A percentile compares a stretch with the other conserved stretches of the same genome.
These are phyloP conservation scores for Daboia siamensis DNA, from an alignment of 2,113 vertebrate species.

Conservation along the genomic window DNA sequence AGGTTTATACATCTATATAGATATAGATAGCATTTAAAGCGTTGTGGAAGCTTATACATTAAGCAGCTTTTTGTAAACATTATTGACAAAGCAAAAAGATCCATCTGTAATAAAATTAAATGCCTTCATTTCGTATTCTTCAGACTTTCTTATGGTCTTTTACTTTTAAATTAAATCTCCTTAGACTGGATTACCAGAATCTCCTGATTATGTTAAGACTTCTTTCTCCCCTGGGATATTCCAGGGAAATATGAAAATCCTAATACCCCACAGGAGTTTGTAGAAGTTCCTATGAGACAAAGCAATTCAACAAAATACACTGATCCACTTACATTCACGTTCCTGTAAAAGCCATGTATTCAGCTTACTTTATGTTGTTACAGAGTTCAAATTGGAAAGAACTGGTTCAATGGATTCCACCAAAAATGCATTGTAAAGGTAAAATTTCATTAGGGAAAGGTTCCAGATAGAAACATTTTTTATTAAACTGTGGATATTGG, in stretches of 20 bases:
- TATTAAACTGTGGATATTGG: not conserved
- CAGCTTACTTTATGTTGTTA: not conserved
- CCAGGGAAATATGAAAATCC: not conserved
- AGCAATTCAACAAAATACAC: not conserved
- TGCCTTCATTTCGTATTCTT: not conserved
- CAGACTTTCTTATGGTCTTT: not conserved
- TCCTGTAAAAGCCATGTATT: not conserved
- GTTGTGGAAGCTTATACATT: not conserved
- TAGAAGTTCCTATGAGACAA: not conserved
- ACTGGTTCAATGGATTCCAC: not conserved
- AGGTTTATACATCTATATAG: not conserved
- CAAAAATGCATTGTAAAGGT: not conserved
- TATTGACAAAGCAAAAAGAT: not conserved
- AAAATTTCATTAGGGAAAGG: not conserved
- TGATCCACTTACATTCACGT: not conserved
- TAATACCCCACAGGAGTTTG: not conserved
- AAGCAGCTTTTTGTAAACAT: not conserved
- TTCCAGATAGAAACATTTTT: not conserved
- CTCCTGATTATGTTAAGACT: not conserved
- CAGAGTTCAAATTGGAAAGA: not conserved
- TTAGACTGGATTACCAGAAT: not conserved
- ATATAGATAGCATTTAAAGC: not conserved
- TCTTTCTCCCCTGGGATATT: not conserved
- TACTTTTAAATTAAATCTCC: not conserved
- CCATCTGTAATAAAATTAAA: not conserved